Evolutionary conservation across 2,113 vertebrate genomes (phyloP), one percentile per base, ranked within the genome.

Genomic region (Phasianus colchicus): DNA sequence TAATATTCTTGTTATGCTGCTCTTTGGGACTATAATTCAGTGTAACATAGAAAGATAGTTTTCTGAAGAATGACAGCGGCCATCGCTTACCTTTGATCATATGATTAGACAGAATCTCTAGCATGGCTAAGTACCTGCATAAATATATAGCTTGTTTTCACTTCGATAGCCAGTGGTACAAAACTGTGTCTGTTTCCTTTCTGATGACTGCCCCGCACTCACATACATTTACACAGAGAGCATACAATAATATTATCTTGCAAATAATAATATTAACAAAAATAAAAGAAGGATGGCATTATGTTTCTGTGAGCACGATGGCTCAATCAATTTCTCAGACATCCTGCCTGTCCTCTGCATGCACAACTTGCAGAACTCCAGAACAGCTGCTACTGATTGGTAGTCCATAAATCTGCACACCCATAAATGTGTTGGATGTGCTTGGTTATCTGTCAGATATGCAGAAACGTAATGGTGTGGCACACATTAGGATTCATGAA

Each of bases 391-490:
- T 85, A n/a, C 71, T 63, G 70, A 79, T 42, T 70, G 76, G 74
- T 1, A 76, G 54, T 61, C 84, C 61, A 79, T 94, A 94, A 89
- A 94, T 67, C 67, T 91, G 34, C 75, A 60, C 38, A 34, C 32
- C 17, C 54, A 85, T 50, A 89, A 93, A 87, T n/a, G 42, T 42
- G 32, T 36, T 83, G 25, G 17, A 88, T 67, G 58, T 64, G 47
- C 67, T 71, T 83, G 36, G 64, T 73, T 91, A 87, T 88, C 84
- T 63, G 30, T 85, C 67, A 89, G 38, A 85, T n/a, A 47, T 43
- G 55, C 82, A 88, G 78, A 92, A 87, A 93, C 74, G 74, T 63
- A 89, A 92, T 74, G 75, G 67, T 38, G 71, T 85, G 65, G 69
- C 74, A 89, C 52, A 20, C 65, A 91, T 89, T 80, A 94, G 47